These are phyloP conservation scores for Trachelipus rathkii DNA, from an alignment of 1,140 invertebrate species.

Conservation along the genomic window DNA sequence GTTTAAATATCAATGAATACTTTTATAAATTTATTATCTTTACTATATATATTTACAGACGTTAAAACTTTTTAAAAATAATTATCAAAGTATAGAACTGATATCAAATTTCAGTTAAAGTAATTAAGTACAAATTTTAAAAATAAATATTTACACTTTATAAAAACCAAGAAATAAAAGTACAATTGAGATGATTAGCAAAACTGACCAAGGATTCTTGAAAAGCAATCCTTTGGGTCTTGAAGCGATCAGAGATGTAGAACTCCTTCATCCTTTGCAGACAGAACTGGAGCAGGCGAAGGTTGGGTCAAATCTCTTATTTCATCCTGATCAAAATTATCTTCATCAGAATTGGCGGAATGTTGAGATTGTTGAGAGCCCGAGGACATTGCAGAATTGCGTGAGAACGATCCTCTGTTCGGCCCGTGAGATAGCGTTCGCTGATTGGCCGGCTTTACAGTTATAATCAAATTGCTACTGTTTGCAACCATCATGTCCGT, in stretches of 20 bases:
- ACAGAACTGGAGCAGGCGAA: neutral
- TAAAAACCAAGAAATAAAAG: too few relatives aligned
- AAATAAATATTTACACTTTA: too few relatives aligned
- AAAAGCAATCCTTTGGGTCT: too few relatives aligned
- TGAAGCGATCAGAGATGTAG: neutral
- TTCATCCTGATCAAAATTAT: constrained; percentile 56
- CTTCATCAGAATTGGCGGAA: constrained; percentile 47
- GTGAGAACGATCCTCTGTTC: constrained; percentile 67
- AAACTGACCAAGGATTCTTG: too few relatives aligned
- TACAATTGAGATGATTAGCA: too few relatives aligned
- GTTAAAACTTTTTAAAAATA: too few relatives aligned
- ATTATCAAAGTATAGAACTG: too few relatives aligned
- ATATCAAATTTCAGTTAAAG: too few relatives aligned
- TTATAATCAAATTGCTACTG: constrained; percentile 97
- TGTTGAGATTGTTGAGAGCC: constrained; percentile 52
- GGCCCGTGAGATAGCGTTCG: constrained; percentile 59
- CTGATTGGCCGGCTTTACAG: constrained; percentile 93
- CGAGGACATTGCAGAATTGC: constrained; percentile 69
- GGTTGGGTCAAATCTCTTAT: constrained; percentile 66
- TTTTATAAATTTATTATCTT: too few relatives aligned
- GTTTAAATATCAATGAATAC: too few relatives aligned
- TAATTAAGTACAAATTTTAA: too few relatives aligned
- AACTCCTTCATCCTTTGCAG: neutral
- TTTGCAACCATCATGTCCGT: constrained; percentile 99
- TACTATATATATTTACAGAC: too few relatives aligned